These are phyloP conservation scores for Leptogaster cylindrica DNA, from an alignment of 2,888 invertebrate genomes.

Conservation along the genomic window DNA sequence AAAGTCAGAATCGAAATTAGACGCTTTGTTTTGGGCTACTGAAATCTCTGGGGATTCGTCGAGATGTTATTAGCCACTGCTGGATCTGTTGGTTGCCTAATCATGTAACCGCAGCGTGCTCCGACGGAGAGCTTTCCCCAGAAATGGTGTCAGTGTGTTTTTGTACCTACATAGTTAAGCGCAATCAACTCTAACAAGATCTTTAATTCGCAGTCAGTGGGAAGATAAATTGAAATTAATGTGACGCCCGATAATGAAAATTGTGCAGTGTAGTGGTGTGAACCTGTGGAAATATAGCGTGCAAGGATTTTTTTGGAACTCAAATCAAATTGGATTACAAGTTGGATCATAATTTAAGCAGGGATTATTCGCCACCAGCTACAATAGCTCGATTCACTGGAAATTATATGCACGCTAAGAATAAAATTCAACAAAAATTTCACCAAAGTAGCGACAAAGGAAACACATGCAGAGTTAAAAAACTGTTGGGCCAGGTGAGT, in stretches of 20 bases:
- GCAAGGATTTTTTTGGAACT: slow-evolving; percentile 14
- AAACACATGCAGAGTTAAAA: not conserved
- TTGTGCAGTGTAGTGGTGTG: slow-evolving; percentile 23
- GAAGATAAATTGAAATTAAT: slow-evolving; percentile 32
- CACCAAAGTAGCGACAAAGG: too few species aligned
- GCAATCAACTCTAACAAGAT: slow-evolving; percentile 35
- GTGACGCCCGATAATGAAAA: slow-evolving; percentile 30
- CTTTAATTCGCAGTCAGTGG: slow-evolving; percentile 20
- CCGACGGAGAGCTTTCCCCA: too few species aligned
- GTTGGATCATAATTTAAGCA: slow-evolving; percentile 35
- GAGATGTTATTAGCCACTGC: not conserved
- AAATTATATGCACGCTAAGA: slow-evolving; percentile 5
- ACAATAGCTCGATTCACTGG: not conserved
- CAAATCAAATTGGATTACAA: slow-evolving; percentile 39
- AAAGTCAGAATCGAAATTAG: not conserved
- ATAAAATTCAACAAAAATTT: slow-evolving; percentile 5
- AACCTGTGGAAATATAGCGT: not conserved
- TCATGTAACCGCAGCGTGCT: too few species aligned
- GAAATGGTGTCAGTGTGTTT: slow-evolving; percentile 28
- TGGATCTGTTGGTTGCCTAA: too few species aligned
- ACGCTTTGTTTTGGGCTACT: not conserved
- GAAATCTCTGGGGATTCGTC: not conserved
- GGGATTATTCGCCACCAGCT: slow-evolving; percentile 26
- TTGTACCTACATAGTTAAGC: slow-evolving; percentile 20
- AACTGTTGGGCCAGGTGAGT: slow-evolving; percentile 38